Percentiles rank a stretch among this genome's conserved stretches.
Conservation (phyloP, 2,797 vertebrate species). For the Gila robusta region DNA sequence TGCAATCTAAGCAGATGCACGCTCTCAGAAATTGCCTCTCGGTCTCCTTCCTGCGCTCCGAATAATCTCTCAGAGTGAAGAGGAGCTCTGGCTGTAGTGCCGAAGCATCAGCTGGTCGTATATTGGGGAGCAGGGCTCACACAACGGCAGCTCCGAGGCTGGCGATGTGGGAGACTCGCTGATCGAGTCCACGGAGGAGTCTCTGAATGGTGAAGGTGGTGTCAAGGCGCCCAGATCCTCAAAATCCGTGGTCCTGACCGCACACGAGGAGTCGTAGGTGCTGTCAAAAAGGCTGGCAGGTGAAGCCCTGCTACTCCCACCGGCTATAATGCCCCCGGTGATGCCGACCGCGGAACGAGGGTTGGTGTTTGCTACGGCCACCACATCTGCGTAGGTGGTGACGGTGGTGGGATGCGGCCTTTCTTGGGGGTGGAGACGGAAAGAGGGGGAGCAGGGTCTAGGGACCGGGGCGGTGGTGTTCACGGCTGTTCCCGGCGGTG, state of each 20-base stretch:
- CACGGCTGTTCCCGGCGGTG: constrained; percentile 65
- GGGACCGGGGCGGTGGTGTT: constrained; percentile 40
- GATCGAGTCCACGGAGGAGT: constrained; percentile 92
- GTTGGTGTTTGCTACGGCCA: constrained; percentile 82
- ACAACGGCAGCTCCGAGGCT: constrained; percentile 87
- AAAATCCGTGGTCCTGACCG: constrained; percentile 79
- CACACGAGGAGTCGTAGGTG: constrained; percentile 70
- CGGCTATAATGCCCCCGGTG: constrained; percentile 64
- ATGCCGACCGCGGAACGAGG: constrained; percentile 64
- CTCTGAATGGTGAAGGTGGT: constrained; percentile 96
- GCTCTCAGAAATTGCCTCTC: constrained; percentile 30
- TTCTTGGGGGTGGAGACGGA: constrained; percentile 82
- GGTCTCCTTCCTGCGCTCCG: not conserved
- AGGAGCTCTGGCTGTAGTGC: constrained; percentile 98
- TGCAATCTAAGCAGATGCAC: constrained; percentile 22
- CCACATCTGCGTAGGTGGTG: constrained; percentile 91
- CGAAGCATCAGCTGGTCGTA: constrained; percentile 93
- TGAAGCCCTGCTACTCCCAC: constrained; percentile 77
- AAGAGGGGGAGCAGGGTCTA: constrained; percentile 78
- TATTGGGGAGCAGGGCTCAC: constrained; percentile 84
- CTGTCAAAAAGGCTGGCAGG: constrained; percentile 78
- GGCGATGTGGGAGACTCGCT: constrained; percentile 89
- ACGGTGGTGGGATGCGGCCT: constrained; percentile 85
- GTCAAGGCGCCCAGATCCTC: constrained; percentile 91
- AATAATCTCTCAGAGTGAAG: constrained; percentile 80